Evolutionary conservation across 37 sponge, comb jelly and placozoan genomes (phyloP).

Genomic region (Chondrilla cf. caribensis): DNA sequence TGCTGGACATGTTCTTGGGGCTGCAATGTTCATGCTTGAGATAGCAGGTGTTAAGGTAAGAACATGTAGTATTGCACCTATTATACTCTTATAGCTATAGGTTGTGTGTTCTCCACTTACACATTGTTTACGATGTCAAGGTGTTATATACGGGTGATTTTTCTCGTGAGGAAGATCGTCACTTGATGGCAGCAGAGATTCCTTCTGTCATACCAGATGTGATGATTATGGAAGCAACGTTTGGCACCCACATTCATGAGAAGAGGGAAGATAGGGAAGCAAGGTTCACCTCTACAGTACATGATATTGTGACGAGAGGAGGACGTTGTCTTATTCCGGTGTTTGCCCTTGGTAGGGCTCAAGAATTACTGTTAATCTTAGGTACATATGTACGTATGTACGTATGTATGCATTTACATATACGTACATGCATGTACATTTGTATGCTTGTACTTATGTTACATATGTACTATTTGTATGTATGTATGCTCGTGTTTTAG

Average conservation of each 20-base stretch:
- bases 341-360: constrained; percentile 98
- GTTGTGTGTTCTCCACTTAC: not conserved
- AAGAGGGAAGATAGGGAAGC: constrained; percentile 85
- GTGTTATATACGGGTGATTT: constrained; percentile 96
- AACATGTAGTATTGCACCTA: not conserved
- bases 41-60: constrained; percentile 95
- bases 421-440: too few relatives aligned
- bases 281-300: constrained; percentile 87
- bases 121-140: not conserved
- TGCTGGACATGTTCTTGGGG: constrained; percentile 98
- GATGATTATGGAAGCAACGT: constrained; percentile 93
- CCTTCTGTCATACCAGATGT: constrained; percentile 86
- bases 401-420: not conserved
- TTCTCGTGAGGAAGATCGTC: constrained; percentile 93
- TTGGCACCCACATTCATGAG: constrained; percentile 93
- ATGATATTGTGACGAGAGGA: constrained; percentile 93
- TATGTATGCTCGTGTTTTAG: too few relatives aligned
- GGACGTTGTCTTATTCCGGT: constrained; percentile 98
- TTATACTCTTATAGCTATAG: not conserved
- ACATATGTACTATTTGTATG: too few relatives aligned
- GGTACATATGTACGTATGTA: constrained; percentile 34
- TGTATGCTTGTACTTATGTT: not conserved
- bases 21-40: constrained; percentile 99
- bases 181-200: constrained; percentile 96
- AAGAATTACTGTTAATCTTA: constrained; percentile 92